These are phyloP conservation scores for Xylota segnis DNA, from an alignment of 2,888 invertebrate genomes.

Conservation along the genomic window DNA sequence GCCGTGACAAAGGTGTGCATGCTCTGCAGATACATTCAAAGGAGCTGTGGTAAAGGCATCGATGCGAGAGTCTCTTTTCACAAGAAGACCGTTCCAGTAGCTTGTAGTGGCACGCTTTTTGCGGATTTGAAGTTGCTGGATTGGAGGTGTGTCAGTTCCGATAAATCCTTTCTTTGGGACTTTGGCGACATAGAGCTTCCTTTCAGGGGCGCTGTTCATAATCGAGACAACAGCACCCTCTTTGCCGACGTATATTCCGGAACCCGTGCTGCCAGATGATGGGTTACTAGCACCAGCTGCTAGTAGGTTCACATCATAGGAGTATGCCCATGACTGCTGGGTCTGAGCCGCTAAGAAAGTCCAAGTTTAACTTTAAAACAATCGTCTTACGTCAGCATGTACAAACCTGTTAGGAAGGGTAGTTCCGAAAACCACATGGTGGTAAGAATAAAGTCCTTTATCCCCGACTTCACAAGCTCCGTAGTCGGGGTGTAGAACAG, in stretches of 20 bases:
- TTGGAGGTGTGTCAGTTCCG: neutral
- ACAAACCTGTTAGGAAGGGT: conserved; percentile 88
- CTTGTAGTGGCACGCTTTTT: conserved; percentile 45
- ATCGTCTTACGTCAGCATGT: neutral
- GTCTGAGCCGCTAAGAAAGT: conserved; percentile 85
- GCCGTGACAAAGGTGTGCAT: conserved; percentile 71
- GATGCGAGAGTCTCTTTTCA: conserved; percentile 79
- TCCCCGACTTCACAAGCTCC: conserved; percentile 82
- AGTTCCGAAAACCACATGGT: conserved; percentile 93
- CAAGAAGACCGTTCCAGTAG: conserved; percentile 54
- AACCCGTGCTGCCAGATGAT: conserved; percentile 87
- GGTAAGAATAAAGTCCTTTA: conserved; percentile 85
- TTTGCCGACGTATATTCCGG: conserved; percentile 89
- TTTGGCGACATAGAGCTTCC: conserved; percentile 79
- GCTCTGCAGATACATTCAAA: conserved; percentile 2
- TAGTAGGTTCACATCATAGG: conserved; percentile 89
- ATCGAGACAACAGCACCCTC: conserved; percentile 78
- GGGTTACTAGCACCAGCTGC: conserved; percentile 90
- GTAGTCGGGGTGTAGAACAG: conserved; percentile 90
- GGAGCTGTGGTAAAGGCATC: conserved; percentile 24
- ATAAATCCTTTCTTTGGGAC: conserved; percentile 79
- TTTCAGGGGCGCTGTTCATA: conserved; percentile 78
- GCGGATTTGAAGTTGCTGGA: conserved; percentile 21
- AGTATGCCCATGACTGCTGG: conserved; percentile 89
- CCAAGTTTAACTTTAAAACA: neutral